Base-by-base conservation (phyloP, 2,888 invertebrate species). In the Neoitamus cyanurus region DNA sequence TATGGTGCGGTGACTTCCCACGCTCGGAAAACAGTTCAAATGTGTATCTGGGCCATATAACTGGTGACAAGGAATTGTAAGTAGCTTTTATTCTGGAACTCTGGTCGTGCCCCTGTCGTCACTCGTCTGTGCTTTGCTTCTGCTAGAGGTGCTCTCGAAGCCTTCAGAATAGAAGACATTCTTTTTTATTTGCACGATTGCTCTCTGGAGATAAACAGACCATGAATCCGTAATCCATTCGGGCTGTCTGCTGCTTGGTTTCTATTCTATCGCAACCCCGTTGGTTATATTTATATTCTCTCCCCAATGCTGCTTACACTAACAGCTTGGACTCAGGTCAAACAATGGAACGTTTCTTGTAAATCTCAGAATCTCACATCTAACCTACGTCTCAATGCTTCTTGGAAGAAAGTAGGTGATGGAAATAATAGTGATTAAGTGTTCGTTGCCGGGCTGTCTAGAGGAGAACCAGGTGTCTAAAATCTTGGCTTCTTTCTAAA, bases 11-110 rank as follows among this genome's bases (percentile, higher is more conserved):
- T 30, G 75, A 58, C 58, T 58, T 58, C 78, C 48, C 34, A 80
- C 78, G 78, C 78, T 20, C 13, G 34, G 9, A 31, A 31, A 80
- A 5, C 34, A 31, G 20, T 34, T 58, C 34, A 58, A 80, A 80
- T 80, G 78, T 34, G 37, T 80, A 80, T 80, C 58, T 80, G 78
- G 78, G 78, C 48, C 78, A 58, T 15, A 80, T 58, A 58, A 80
- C 78, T 80, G 46, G 31, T 6, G 78, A 58, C 78, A 58, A 58
- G 15, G 58, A 80, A 34, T 80, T 58, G 78, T 80, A 34, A 80
- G 78, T 80, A 58, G 42, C 42, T 72, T 34, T 72, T 30, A 15
- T 25, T 25, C 58, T 58, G 15, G 58, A 58, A 20, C 2, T 15
- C 7, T 20, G 25, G 7, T 20, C 25, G 37, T 58, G 58, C 58